Evolutionary conservation across 2,888 invertebrate species (phyloP).

Genomic region (Steinernema carpocapsae): DNA sequence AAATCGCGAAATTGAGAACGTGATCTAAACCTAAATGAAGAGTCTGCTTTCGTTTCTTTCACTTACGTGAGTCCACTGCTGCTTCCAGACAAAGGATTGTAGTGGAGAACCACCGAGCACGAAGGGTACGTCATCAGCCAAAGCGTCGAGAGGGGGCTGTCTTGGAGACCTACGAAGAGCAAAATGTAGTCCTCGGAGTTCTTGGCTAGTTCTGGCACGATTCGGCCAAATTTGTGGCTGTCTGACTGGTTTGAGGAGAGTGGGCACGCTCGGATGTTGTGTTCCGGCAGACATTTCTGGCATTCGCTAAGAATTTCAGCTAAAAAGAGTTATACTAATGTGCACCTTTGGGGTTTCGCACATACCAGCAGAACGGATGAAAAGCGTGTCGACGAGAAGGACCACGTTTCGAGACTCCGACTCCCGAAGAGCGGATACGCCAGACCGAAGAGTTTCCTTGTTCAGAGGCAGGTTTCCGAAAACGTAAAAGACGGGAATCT

Average conservation of each 20-base stretch:
- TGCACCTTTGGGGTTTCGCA: no score
- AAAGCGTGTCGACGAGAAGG: conserved; percentile 44
- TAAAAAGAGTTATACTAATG: background rate
- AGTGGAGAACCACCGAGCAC: conserved; percentile 44
- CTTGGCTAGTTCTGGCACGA: conserved; percentile 22
- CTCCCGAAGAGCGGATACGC: background rate
- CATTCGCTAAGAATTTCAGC: background rate
- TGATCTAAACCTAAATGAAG: conserved; percentile 40
- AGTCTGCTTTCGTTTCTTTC: no score
- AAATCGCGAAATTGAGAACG: conserved; percentile 70
- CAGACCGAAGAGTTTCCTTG: conserved; percentile 28
- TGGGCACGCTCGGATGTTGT: background rate
- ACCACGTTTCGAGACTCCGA: conserved; percentile 37
- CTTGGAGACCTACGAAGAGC: conserved; percentile 57
- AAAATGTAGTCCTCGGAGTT: conserved; percentile 38
- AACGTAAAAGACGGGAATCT: conserved; percentile 76
- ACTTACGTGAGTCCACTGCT: no score
- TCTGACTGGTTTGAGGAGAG: background rate
- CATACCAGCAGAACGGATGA: conserved; percentile 34
- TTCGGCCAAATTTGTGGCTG: conserved; percentile 34
- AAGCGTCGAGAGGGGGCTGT: conserved; percentile 59
- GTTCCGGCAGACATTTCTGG: background rate
- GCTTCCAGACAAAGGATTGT: conserved; percentile 37
- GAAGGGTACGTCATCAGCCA: conserved; percentile 61
- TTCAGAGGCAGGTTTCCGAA: conserved; percentile 46